Evolutionary conservation across 2,888 invertebrate species (phyloP).

Genomic region (Lasius fuliginosus): DNA sequence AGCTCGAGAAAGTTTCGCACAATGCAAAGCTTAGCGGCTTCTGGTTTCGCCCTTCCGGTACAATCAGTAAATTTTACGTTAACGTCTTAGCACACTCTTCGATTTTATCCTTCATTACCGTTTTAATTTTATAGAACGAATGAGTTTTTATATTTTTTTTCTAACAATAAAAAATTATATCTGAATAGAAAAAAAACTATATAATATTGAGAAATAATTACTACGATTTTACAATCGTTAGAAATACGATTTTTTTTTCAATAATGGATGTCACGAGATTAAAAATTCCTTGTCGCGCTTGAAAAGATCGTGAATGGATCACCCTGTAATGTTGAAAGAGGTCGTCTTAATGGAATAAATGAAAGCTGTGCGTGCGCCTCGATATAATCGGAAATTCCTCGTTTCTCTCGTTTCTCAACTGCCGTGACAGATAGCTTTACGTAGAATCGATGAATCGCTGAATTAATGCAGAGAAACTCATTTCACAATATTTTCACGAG

Average conservation of each 20-base stretch:
- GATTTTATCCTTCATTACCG: neutral
- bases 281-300: conserved; percentile 20
- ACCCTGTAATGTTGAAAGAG: conserved; percentile 22
- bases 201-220: neutral
- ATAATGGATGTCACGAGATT: neutral
- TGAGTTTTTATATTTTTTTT: neutral
- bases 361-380: conserved; percentile 52
- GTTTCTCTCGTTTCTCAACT: conserved; percentile 33
- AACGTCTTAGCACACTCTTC: neutral
- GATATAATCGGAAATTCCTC: conserved; percentile 59
- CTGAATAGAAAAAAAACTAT: neutral
- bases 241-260: neutral
- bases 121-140: neutral
- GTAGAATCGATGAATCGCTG: conserved; percentile 40
- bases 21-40: neutral
- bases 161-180: neutral
- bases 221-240: neutral
- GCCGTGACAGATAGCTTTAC: conserved; percentile 50
- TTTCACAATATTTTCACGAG: conserved; percentile 36
- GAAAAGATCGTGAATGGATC: conserved; percentile 53
- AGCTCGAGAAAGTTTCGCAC: conserved; percentile 39
- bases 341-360: conserved; percentile 59
- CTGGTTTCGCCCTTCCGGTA: neutral
- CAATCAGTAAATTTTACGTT: conserved; percentile 4
- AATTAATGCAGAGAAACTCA: conserved; percentile 53